Evolutionary conservation across 2,797 vertebrate species (phyloP).

Genomic region (Eulemur mongoz): DNA sequence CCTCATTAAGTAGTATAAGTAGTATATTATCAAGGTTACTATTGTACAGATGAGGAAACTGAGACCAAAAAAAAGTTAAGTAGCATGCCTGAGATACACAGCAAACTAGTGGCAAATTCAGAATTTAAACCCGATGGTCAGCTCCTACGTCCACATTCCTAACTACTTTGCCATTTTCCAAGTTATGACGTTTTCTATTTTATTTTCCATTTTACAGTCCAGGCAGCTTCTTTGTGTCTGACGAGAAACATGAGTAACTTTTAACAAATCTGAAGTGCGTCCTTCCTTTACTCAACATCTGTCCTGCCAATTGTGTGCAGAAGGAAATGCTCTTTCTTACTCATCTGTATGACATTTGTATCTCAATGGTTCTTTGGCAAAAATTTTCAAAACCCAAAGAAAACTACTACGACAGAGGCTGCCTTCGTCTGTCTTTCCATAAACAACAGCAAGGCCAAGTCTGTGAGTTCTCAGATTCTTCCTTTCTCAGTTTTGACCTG

Average conservation of each 20-base stretch:
- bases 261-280: not conserved
- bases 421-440: not conserved
- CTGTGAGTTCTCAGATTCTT: not conserved
- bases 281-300: constrained; percentile 37
- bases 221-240: not conserved
- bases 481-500: not conserved
- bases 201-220: not conserved
- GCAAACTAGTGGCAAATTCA: not conserved
- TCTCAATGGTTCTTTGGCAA: not conserved
- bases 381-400: not conserved
- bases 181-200: not conserved
- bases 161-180: not conserved
- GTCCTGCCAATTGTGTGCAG: constrained; percentile 15
- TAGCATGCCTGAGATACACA: not conserved
- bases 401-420: not conserved
- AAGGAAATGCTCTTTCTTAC: constrained; percentile 66
- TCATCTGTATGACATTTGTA: constrained; percentile 8
- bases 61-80: not conserved
- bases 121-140: not conserved
- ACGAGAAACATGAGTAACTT: not conserved
- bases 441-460: not conserved
- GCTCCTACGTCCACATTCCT: not conserved
- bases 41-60: not conserved
- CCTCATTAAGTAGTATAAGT: not conserved
- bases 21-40: not conserved